Conservation (phyloP, 2,797 vertebrate species). For the Parauchenoglanis ngamensis region DNA sequence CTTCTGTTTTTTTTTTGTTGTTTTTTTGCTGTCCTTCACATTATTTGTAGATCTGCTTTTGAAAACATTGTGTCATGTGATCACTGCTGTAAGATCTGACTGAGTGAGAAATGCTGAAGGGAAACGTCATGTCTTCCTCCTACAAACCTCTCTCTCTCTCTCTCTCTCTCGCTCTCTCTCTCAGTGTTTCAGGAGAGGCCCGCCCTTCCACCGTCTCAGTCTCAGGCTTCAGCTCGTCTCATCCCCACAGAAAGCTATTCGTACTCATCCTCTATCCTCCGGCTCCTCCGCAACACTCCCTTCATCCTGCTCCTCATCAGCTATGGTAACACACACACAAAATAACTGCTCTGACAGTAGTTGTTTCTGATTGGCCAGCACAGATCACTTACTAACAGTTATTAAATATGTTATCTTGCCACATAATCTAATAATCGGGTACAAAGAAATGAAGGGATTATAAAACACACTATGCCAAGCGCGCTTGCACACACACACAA, state of each 20-base stretch:
- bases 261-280: slow-evolving; percentile 80
- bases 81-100: not conserved
- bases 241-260: slow-evolving; percentile 74
- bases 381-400: too few relatives aligned
- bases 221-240: slow-evolving; percentile 82
- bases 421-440: not conserved
- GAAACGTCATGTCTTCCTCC: not conserved
- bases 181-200: slow-evolving; percentile 93
- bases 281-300: slow-evolving; percentile 82
- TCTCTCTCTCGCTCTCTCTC: not conserved
- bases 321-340: slow-evolving; percentile 81
- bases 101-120: not conserved
- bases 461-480: not conserved
- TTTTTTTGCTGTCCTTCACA: not conserved
- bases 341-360: not conserved
- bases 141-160: not conserved
- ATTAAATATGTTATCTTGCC: not conserved
- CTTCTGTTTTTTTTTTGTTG: not conserved
- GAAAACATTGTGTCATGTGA: not conserved
- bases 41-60: not conserved
- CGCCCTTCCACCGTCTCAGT: slow-evolving; percentile 81
- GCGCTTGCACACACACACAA: not conserved
- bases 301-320: slow-evolving; percentile 88
- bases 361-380: not conserved
- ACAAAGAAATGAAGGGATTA: not conserved